phyloP scores from a whole-genome alignment of 2,797 vertebrate genomes.

The Semotilus atromaculatus region DNA sequence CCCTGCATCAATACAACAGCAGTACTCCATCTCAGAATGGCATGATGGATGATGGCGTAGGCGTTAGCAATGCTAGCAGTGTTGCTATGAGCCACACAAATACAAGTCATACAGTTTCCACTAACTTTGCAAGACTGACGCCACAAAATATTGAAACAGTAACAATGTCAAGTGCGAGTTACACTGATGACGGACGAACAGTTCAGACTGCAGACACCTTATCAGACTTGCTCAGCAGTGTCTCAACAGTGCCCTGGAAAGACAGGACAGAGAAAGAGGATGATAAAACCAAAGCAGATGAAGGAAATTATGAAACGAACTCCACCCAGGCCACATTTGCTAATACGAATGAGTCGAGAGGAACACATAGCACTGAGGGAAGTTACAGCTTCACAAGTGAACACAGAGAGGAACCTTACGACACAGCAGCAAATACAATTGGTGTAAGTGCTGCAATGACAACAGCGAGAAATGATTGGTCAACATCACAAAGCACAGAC shows the following conservation, averaged over 20 bases:
- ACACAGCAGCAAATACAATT: conserved; percentile 7
- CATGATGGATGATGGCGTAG: neutral
- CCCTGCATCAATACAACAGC: neutral
- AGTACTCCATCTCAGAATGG: neutral
- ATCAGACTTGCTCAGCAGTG: neutral
- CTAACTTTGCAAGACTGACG: neutral
- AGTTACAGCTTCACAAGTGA: conserved; percentile 9
- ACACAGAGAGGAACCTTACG: neutral
- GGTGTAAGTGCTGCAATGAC: neutral
- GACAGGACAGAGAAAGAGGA: neutral
- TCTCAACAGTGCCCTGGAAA: conserved; percentile 16
- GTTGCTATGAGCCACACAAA: neutral
- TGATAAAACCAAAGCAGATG: neutral
- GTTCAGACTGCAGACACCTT: neutral
- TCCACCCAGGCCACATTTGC: neutral
- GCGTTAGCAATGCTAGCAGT: neutral
- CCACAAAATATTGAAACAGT: conserved; percentile 20
- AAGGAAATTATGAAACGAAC: conserved; percentile 26
- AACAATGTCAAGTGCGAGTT: conserved; percentile 11
- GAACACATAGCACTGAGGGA: conserved; percentile 28
- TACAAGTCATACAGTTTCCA: neutral
- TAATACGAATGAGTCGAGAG: conserved; percentile 3
- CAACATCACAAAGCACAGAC: conserved; percentile 5
- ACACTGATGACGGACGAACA: neutral
- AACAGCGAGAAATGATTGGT: neutral